Percentiles rank a stretch among this genome's conserved stretches.
phyloP scores from a whole-genome alignment of 2,113 vertebrate genomes.

The Passer domesticus region DNA sequence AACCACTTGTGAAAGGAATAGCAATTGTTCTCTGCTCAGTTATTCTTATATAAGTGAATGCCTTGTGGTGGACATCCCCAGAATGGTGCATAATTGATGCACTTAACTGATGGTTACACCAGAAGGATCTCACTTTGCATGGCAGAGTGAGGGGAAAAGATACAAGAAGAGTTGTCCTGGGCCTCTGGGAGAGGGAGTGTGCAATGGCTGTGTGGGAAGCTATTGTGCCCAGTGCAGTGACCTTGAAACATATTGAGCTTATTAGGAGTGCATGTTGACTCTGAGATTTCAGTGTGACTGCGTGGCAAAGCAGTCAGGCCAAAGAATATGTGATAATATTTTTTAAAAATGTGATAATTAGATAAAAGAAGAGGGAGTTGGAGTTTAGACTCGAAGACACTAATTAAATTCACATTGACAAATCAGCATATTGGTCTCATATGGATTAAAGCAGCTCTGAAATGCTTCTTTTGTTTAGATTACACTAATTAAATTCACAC shows the following conservation, averaged over 20 bases:
- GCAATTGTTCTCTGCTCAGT: conserved; percentile 33
- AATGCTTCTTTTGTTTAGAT: conserved; percentile 70
- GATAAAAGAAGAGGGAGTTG: conserved; percentile 66
- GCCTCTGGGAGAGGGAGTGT: not conserved
- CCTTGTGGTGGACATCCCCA: not conserved
- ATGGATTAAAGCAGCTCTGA: conserved; percentile 64
- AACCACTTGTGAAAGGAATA: conserved; percentile 40
- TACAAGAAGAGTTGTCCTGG: not conserved
- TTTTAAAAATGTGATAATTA: conserved; percentile 75
- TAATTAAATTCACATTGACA: conserved; percentile 79
- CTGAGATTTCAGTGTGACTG: conserved; percentile 49
- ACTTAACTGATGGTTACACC: not conserved
- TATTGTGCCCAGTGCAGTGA: not conserved
- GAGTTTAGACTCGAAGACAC: conserved; percentile 60
- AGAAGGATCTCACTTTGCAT: not conserved
- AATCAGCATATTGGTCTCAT: conserved; percentile 73
- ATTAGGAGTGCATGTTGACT: conserved; percentile 47
- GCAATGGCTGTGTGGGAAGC: not conserved
- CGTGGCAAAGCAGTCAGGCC: conserved; percentile 64
- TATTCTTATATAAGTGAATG: not conserved
- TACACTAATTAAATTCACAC: conserved; percentile 73
- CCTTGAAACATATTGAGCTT: conserved; percentile 46
- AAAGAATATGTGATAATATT: conserved; percentile 69
- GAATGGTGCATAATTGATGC: not conserved
- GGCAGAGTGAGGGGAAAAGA: not conserved